These are phyloP conservation scores for Phrynocephalus versicolor DNA, from an alignment of 2,113 vertebrate genomes.

Conservation along the genomic window DNA sequence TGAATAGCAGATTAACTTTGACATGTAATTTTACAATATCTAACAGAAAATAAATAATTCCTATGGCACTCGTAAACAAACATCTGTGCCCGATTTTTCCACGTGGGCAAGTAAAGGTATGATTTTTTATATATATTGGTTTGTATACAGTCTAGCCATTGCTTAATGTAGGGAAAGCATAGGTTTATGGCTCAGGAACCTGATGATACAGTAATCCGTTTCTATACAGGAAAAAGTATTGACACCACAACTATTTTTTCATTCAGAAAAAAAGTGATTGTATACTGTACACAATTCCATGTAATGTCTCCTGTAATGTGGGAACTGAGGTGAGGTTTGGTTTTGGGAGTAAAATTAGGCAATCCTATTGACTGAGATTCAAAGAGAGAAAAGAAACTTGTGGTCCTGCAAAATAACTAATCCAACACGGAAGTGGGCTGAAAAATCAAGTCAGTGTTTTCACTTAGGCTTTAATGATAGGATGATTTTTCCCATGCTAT, in stretches of 20 bases:
- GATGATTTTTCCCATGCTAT: slow-evolving; percentile 68
- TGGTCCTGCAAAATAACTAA: background rate
- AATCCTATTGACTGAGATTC: background rate
- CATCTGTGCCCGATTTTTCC: too few species aligned
- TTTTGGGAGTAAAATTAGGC: background rate
- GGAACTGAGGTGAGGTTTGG: background rate
- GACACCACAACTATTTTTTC: too few species aligned
- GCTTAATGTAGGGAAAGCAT: background rate
- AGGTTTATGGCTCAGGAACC: too few species aligned
- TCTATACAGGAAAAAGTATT: too few species aligned
- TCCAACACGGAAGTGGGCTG: background rate
- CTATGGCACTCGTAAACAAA: background rate
- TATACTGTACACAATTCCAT: background rate
- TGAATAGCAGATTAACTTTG: background rate
- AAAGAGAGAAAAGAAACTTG: background rate
- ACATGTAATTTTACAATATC: background rate
- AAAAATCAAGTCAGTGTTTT: slow-evolving; percentile 60
- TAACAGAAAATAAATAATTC: background rate
- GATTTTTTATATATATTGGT: too few species aligned
- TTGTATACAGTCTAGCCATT: background rate
- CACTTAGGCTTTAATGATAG: slow-evolving; percentile 60
- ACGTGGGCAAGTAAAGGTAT: too few species aligned
- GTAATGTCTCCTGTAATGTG: too few species aligned
- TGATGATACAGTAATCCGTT: background rate
- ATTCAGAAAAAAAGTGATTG: too few species aligned